Base-by-base conservation (phyloP, 2,888 invertebrate species). In the Plagodis pulveraria region DNA sequence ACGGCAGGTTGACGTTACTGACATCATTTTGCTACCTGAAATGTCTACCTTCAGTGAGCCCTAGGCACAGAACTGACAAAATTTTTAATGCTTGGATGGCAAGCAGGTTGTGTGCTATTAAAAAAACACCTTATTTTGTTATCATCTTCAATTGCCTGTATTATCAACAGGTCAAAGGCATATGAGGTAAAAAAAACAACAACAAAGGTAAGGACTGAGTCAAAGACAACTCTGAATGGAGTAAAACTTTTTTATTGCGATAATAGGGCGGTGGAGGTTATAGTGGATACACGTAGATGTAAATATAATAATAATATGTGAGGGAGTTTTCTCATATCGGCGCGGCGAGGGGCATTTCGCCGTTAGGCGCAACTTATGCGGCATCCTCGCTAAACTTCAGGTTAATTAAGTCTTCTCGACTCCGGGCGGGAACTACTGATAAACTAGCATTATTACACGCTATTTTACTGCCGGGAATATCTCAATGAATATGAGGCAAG, bases 321-420 rank as follows among this genome's bases (percentile, higher is more conserved):
- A 72, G 69, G 86, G 69, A 87, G 80, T 87, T 88, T 87, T 86
- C 84, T 87, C 86, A 87, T 88, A 86, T 84, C 80, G 78, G 54
- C 59, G 56, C 80, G 77, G 54, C 62, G 52, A 55, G 59, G 50
- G 60, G 58, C 66, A 57, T 63, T 65, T 63, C 60, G 50, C 58
- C 54, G 61, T 53, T 53, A 51, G 51, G 34, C 72, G 67, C 75
- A 78, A 82, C 80, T 82, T 80, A 72, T 73, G 73, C 76, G 72
- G 67, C 62, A 50, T 72, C 70, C 75, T 72, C 69, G 76, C 74
- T 72, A 70, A 86, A 86, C 79, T 89, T 84, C 78, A 78, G 76
- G 81, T 86, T 89, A 89, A 89, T 89, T 87, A 89, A 88, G 83
- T 86, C 80, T 71, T 79, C 75, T 73, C 75, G 70, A 73, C 75